phyloP scores from a whole-genome alignment of 1,140 invertebrate species.

The Pseudomyrmex concolor region DNA sequence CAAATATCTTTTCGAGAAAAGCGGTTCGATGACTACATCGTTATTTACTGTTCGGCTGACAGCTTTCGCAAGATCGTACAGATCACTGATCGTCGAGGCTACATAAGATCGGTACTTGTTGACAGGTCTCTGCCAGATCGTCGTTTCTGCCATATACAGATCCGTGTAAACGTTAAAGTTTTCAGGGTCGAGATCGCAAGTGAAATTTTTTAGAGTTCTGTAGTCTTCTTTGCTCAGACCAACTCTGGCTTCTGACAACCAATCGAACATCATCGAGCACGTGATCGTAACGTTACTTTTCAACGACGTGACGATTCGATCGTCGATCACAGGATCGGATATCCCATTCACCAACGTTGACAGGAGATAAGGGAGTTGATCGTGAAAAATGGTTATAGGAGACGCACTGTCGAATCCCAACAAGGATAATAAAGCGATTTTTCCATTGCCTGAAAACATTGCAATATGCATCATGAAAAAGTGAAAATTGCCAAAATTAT shows the following conservation, averaged over 20 bases:
- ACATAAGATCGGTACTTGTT: slow-evolving; percentile 70
- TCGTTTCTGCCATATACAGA: slow-evolving; percentile 67
- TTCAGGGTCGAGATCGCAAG: slow-evolving; percentile 75
- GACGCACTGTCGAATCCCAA: slow-evolving; percentile 77
- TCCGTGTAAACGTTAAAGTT: slow-evolving; percentile 78
- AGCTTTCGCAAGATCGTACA: slow-evolving; percentile 68
- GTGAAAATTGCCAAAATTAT: not conserved
- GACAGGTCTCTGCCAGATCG: slow-evolving; percentile 71
- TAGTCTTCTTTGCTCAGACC: slow-evolving; percentile 75
- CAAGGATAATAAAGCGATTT: slow-evolving; percentile 72
- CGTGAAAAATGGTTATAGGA: slow-evolving; percentile 72
- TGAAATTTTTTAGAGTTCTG: slow-evolving; percentile 77
- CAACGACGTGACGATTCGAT: slow-evolving; percentile 58
- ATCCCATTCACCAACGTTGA: slow-evolving; percentile 78
- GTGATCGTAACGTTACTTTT: slow-evolving; percentile 41
- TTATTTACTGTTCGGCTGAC: slow-evolving; percentile 24
- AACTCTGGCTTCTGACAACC: slow-evolving; percentile 70
- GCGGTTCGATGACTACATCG: slow-evolving; percentile 65
- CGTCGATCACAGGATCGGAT: slow-evolving; percentile 71
- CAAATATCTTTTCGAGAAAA: slow-evolving; percentile 72
- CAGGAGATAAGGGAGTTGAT: slow-evolving; percentile 74
- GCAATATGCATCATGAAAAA: not conserved
- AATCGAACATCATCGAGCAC: slow-evolving; percentile 75
- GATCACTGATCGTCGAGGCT: slow-evolving; percentile 60
- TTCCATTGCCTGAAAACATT: slow-evolving; percentile 54